Evolutionary conservation across 1,140 invertebrate species (phyloP), one percentile per base, ranked within the genome.

Genomic region (Chionoecetes opilio): DNA sequence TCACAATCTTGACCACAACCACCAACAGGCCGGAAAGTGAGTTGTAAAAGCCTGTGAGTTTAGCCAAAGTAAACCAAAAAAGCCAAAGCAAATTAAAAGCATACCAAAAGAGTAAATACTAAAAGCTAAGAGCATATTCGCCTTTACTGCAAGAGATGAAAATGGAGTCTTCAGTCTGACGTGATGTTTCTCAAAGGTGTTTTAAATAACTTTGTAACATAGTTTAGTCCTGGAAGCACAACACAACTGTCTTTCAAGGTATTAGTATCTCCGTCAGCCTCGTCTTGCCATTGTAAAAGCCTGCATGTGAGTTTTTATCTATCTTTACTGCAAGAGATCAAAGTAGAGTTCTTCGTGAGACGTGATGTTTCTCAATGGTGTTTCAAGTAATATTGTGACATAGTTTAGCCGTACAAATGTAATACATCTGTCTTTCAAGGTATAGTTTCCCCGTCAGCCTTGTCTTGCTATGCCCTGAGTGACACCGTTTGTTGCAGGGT

Each of bases 1-100:
- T 88, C 31, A 82, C 93, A 3, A 86, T 46, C 26, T 41, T 85
- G 17, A 88, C 46, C 35, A 34, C 86, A 17, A 34, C 88, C 86
- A 94, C 93, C 34, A 94, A 84, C 35, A 90, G 89, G 53, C 93
- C 93, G 26, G 93, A 94, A 21, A 94, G 93, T 94, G 34, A 89
- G 93, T 94, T 63, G 6, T 38, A n/a, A n/a, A n/a, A n/a, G n/a
- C n/a, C n/a, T n/a, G n/a, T n/a, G n/a, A n/a, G n/a, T n/a, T n/a
- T n/a, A n/a, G n/a, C n/a, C n/a, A n/a, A n/a, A n/a, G n/a, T n/a
- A n/a, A n/a, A n/a, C n/a, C n/a, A n/a, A n/a, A n/a, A n/a, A n/a
- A n/a, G n/a, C n/a, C n/a, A n/a, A n/a, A n/a, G n/a, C n/a, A n/a
- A n/a, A n/a, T n/a, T n/a, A n/a, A n/a, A n/a, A n/a, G n/a, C n/a